Evolutionary conservation across 2,113 vertebrate species (phyloP).

Genomic region (Apeltes quadracus): DNA sequence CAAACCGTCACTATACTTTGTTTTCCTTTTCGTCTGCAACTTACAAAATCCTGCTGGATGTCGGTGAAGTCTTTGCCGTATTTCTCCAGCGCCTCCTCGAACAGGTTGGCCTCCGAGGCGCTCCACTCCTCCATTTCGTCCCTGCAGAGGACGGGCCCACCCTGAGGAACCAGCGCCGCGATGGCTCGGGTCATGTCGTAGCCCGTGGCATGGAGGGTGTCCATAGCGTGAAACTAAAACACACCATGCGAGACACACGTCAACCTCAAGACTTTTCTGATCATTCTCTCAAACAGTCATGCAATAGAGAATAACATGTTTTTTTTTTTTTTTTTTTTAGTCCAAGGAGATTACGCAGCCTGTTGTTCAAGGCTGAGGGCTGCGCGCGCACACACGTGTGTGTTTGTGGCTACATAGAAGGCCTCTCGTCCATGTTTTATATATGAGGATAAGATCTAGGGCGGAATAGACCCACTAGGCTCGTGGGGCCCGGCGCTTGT

Average conservation of each 20-base stretch:
- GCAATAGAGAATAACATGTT: too few species aligned
- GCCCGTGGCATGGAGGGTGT: slow-evolving; percentile 92
- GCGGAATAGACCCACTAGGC: slow-evolving; percentile 48
- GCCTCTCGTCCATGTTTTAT: slow-evolving; percentile 70
- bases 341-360: slow-evolving; percentile 1
- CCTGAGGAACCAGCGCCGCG: slow-evolving; percentile 95
- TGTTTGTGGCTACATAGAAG: slow-evolving; percentile 43
- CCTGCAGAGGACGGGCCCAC: slow-evolving; percentile 95
- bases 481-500: slow-evolving; percentile 52
- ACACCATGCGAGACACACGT: background rate
- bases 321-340: too few species aligned
- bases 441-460: slow-evolving; percentile 72
- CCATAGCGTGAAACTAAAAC: slow-evolving; percentile 95
- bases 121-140: slow-evolving; percentile 99
- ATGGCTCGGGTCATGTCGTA: slow-evolving; percentile 97
- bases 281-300: background rate
- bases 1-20: background rate
- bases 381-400: background rate
- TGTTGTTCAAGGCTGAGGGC: slow-evolving; percentile 11
- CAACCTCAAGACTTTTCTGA: background rate
- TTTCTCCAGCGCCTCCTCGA: slow-evolving; percentile 97
- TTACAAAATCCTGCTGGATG: slow-evolving; percentile 98
- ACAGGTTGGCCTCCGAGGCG: slow-evolving; percentile 95
- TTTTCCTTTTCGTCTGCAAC: slow-evolving; percentile 63
- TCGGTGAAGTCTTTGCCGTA: slow-evolving; percentile 99